Evolutionary conservation across 2,797 vertebrate species (phyloP), one percentile per base, ranked within the genome.

Genomic region (Lutjanus campechanus): DNA sequence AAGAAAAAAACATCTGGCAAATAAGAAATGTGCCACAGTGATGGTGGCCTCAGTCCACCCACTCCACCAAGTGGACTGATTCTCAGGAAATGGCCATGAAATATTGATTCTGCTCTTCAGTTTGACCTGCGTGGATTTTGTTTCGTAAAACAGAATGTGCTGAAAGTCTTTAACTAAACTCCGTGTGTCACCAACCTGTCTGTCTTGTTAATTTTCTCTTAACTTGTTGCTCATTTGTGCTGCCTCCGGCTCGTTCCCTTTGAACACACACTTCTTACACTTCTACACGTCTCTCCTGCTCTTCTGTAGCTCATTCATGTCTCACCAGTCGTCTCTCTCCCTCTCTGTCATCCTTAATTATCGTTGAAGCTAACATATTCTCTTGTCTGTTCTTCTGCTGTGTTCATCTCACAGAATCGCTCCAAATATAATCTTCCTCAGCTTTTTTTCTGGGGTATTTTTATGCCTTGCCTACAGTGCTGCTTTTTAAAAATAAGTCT

Each of bases 281-380:
- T 20, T 49, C 2, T 61, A 40, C 17, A 69, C 5, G 11, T 41
- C 56, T 54, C 44, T 65, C 10, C 29, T 64, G 8, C 9, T 76
- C n/a, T 10, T 68, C 63, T 69, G 58, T 29, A 47, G 46, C 53
- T 67, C 17, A 17, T 17, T 73, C 20, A 62, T 69, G 17, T 59
- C 40, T 74, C 43, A 46, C 0, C 8, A 29, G 12, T 66, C 22
- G 3, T 65, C 43, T 68, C 20, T 47, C 17, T 66, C 36, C 16
- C 0, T 67, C 25, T 61, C 43, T 61, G 64, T 79, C 79, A 66
- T 47, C 36, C n/a, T 56, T 66, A 49, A 62, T 76, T 66, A 64
- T 36, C 29, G 29, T 36, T 36, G 29, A 36, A 36, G 29, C 29
- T 36, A 36, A 36, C 29, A 36, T 36, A 36, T 36, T 17, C 36